Evolutionary conservation across 2,797 vertebrate species (phyloP).

Genomic region (Clarias pachynema): DNA sequence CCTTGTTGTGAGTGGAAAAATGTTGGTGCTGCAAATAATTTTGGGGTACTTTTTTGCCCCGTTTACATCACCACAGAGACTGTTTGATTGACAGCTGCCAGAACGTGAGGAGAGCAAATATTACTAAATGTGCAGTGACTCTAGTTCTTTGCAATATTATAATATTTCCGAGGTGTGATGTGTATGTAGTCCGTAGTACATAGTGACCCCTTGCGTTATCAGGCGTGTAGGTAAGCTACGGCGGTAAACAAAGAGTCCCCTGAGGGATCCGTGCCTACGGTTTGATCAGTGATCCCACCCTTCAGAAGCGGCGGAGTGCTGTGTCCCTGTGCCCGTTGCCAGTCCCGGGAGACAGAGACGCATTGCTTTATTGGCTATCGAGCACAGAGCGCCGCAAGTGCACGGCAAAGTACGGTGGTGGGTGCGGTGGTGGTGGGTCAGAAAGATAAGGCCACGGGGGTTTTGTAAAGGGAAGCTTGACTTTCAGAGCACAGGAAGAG

Average conservation of each 20-base stretch:
- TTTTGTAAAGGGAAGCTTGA: conserved; percentile 86
- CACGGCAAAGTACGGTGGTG: conserved; percentile 38
- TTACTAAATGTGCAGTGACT: background rate
- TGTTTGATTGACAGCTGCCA: background rate
- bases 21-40: background rate
- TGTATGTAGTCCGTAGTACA: background rate
- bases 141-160: background rate
- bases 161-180: background rate
- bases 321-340: conserved; percentile 54
- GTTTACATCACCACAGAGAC: background rate
- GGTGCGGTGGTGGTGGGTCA: conserved; percentile 78
- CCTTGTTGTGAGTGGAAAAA: background rate
- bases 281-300: conserved; percentile 60
- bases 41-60: background rate
- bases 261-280: conserved; percentile 46
- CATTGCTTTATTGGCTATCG: conserved; percentile 39
- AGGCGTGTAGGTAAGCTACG: conserved; percentile 73
- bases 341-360: conserved; percentile 51
- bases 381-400: conserved; percentile 10
- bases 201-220: conserved; percentile 66
- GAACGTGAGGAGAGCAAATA: background rate
- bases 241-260: conserved; percentile 68
- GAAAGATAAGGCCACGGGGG: conserved; percentile 81
- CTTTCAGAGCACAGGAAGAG: conserved; percentile 88
- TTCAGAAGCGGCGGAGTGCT: conserved; percentile 38